Base-by-base conservation (phyloP, 2,113 vertebrate genomes). In the Nettapus auritus region DNA sequence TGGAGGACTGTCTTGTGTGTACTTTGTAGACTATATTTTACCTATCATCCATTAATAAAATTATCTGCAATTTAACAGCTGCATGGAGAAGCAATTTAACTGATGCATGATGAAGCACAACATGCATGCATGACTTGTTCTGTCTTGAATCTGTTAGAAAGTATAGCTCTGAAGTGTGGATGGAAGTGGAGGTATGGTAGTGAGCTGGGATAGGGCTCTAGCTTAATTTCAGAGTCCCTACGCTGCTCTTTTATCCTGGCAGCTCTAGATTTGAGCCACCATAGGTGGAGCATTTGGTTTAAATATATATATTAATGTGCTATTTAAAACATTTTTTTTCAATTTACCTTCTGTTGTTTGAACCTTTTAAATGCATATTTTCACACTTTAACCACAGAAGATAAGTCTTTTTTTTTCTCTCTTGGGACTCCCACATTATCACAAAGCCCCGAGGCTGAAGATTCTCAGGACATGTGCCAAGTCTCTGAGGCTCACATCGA, bases 161-260 rank as follows among this genome's bases (percentile, higher is more conserved):
- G 7, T 29, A 17, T 5, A 79, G 3, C 3, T 59, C 21, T 1
- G 1, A 33, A 48, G 29, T 28, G 12, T 11, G 11, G 26, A 17
- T 68, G 20, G 29, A 62, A 79, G 20, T n/a, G 52, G 40, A 53
- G 5, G 7, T 64, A 33, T 3, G 4, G 4, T 22, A 81, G 34
- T 9, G 34, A 75, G 38, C 66, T 63, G 31, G 82, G 28, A 25
- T 11, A 56, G 36, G 25, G 13, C 17, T 42, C 18, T 17, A 76
- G 11, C 50, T 38, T 42, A 0, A 0, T 26, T 34, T 89, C 59
- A 38, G 46, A 62, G 36, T 2, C 7, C 18, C 21, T 56, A 67
- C 53, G 13, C 13, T 31, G 25, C 9, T 8, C 18, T 66, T 76
- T 21, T 66, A 55, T 56, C 15, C 18, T 60, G 63, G 3, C 14